phyloP scores from a whole-genome alignment of 2,113 vertebrate genomes.

The Albula goreensis region DNA sequence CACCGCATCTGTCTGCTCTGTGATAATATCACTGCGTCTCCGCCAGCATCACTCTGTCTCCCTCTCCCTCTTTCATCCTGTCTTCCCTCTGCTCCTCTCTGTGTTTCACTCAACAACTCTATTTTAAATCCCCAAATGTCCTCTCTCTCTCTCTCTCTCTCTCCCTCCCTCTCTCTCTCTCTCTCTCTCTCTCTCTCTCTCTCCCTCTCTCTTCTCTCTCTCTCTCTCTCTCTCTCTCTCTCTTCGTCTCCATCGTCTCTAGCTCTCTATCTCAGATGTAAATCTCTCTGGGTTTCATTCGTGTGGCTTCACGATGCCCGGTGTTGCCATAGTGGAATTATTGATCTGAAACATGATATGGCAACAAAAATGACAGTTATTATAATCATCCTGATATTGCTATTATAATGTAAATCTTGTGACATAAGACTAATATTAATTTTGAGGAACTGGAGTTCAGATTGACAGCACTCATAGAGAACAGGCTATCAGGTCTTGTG shows the following conservation, averaged over 20 bases:
- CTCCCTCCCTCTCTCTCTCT: slow-evolving; percentile 15
- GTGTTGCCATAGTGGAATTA: no score
- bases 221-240: slow-evolving; percentile 2
- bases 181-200: background rate
- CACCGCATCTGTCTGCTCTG: slow-evolving; percentile 65
- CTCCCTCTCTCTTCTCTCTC: slow-evolving; percentile 13
- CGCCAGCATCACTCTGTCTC: slow-evolving; percentile 58
- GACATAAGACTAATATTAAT: no score
- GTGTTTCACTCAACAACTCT: background rate
- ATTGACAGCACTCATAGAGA: no score
- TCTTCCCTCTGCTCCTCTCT: slow-evolving; percentile 17
- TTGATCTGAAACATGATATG: no score
- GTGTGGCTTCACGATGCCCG: no score
- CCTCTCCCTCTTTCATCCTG: slow-evolving; percentile 46
- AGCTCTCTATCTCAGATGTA: background rate
- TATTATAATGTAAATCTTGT: no score
- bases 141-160: slow-evolving; percentile 19
- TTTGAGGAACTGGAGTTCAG: no score
- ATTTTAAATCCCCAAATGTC: background rate
- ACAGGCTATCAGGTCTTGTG: no score
- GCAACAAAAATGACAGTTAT: no score
- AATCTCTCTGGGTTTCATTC: background rate
- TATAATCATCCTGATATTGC: no score
- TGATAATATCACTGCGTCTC: slow-evolving; percentile 72
- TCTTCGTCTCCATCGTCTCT: background rate